phyloP scores from a whole-genome alignment of 2,888 invertebrate species.

The Orthosia incerta region DNA sequence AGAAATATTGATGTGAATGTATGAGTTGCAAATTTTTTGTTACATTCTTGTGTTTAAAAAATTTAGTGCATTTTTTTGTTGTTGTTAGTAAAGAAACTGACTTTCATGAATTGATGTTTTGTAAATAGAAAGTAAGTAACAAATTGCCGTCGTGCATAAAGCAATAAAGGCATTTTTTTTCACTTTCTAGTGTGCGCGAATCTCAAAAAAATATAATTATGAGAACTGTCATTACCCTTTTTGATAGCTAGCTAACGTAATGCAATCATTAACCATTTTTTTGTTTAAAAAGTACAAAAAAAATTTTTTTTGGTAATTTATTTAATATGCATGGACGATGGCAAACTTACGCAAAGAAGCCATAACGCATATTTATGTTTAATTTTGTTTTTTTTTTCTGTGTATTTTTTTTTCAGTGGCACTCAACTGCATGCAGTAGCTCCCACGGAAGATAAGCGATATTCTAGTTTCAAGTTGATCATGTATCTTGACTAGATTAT shows the following conservation, averaged over 20 bases:
- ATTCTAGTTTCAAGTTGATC: slow-evolving; percentile 89
- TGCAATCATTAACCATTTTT: background rate
- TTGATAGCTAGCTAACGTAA: slow-evolving; percentile 23
- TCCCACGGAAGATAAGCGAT: slow-evolving; percentile 89
- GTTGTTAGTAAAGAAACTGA: slow-evolving; percentile 12
- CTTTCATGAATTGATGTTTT: slow-evolving; percentile 32
- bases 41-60: slow-evolving; percentile 12
- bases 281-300: too few species aligned
- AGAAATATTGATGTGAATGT: slow-evolving; percentile 16
- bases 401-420: slow-evolving; percentile 64
- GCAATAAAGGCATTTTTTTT: too few species aligned
- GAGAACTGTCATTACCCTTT: slow-evolving; percentile 28
- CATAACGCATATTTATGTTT: slow-evolving; percentile 18
- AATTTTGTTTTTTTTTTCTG: slow-evolving; percentile 60
- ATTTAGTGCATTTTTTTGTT: slow-evolving; percentile 23
- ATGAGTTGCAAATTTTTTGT: slow-evolving; percentile 10
- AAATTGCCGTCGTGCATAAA: background rate
- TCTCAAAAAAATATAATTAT: slow-evolving; percentile 27
- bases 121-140: slow-evolving; percentile 30
- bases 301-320: background rate
- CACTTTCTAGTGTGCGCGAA: background rate
- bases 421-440: slow-evolving; percentile 73
- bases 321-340: background rate
- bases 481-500: slow-evolving; percentile 92
- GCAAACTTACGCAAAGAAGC: background rate